These are phyloP conservation scores for Saccopteryx leptura DNA, from an alignment of 2,113 vertebrate genomes.

Conservation along the genomic window DNA sequence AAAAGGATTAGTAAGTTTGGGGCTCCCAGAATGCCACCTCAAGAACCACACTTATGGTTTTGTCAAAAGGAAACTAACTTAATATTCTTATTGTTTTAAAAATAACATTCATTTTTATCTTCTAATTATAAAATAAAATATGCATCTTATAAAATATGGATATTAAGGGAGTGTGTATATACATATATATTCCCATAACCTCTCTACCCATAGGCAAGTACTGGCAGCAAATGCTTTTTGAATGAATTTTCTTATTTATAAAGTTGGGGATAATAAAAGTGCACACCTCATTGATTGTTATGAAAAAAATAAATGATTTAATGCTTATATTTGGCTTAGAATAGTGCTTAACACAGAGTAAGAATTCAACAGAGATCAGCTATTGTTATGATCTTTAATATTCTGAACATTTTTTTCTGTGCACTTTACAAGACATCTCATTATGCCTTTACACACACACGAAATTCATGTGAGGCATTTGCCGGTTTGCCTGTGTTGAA, in stretches of 20 bases:
- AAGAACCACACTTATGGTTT: not conserved
- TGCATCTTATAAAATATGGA: not conserved
- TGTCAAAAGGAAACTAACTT: not conserved
- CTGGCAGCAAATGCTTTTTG: not conserved
- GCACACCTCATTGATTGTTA: not conserved
- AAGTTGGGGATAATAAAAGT: not conserved
- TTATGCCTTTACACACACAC: not conserved
- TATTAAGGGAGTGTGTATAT: not conserved
- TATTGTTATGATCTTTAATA: not conserved
- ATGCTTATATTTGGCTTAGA: slow-evolving; percentile 16
- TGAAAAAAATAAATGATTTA: not conserved
- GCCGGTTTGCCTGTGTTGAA: not conserved
- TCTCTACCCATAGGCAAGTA: not conserved
- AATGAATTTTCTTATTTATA: not conserved
- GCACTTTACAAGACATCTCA: not conserved
- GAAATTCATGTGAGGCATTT: not conserved
- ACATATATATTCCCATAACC: not conserved
- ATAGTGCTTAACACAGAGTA: not conserved
- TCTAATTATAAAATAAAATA: slow-evolving; percentile 24
- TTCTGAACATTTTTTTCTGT: not conserved
- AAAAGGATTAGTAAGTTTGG: not conserved
- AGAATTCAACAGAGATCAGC: slow-evolving; percentile 11
- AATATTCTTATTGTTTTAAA: slow-evolving; percentile 1
- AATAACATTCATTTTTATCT: slow-evolving; percentile 34
- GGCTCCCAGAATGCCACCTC: not conserved